Evolutionary conservation across 2,888 invertebrate species (phyloP).

Genomic region (Drosophila formosana): DNA sequence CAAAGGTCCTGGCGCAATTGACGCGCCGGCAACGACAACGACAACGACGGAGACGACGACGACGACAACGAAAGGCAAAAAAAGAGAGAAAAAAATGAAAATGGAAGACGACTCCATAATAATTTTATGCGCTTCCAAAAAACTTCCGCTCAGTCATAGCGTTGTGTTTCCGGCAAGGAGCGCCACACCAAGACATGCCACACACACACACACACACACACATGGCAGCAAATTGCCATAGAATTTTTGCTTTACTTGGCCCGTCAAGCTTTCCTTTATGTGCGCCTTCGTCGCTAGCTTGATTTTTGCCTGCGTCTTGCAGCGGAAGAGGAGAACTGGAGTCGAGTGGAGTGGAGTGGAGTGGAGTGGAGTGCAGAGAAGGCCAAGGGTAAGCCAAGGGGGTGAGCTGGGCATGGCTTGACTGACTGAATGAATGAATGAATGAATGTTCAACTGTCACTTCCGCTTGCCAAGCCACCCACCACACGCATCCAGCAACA

Average conservation of each 20-base stretch:
- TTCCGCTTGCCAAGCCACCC: constrained; percentile 64
- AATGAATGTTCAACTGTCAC: constrained; percentile 80
- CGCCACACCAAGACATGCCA: constrained; percentile 51
- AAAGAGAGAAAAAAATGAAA: constrained; percentile 32
- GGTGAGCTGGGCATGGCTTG: constrained; percentile 32
- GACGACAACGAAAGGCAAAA: constrained; percentile 7
- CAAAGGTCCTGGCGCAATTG: constrained; percentile 72
- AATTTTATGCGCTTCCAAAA: constrained; percentile 75
- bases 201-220: constrained; percentile 42
- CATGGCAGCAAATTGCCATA: constrained; percentile 70
- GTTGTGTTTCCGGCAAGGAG: constrained; percentile 63
- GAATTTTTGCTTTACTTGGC: constrained; percentile 64
- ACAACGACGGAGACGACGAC: constrained; percentile 8
- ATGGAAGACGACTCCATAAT: constrained; percentile 78
- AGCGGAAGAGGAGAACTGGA: not conserved
- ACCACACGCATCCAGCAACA: constrained; percentile 41
- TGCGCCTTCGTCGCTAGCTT: constrained; percentile 65
- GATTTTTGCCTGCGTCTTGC: constrained; percentile 64
- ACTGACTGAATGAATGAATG: constrained; percentile 52
- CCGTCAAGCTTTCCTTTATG: constrained; percentile 76
- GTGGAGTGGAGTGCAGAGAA: not conserved
- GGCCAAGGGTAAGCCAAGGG: constrained; percentile 4
- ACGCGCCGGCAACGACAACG: constrained; percentile 64
- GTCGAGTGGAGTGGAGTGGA: not conserved
- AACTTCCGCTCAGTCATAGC: constrained; percentile 69